A percentile compares a stretch with the other conserved stretches of the same genome.
Conservation (phyloP, 23 tunicate genomes). For the Styela clava region DNA sequence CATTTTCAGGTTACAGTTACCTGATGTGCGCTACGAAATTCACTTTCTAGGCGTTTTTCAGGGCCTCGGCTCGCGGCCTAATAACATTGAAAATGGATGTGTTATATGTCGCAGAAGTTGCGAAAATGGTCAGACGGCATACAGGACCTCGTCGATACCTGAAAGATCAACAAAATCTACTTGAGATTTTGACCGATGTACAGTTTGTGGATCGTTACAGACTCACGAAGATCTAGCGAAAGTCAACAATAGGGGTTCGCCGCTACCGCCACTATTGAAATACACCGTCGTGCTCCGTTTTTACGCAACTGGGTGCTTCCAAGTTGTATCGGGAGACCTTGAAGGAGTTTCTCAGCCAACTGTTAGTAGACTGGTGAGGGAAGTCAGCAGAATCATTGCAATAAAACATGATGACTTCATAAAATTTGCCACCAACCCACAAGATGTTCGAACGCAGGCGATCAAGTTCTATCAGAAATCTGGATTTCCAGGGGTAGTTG, state of each 20-base stretch:
- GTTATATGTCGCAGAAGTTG: too few species aligned
- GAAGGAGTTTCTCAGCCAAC: conserved; percentile 23
- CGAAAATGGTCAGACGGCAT: too few species aligned
- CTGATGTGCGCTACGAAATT: too few species aligned
- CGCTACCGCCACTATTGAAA: conserved; percentile 28
- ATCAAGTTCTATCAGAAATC: conserved; percentile 16
- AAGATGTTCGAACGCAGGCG: neutral
- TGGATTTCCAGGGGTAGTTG: conserved; percentile 43
- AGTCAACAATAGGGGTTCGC: neutral
- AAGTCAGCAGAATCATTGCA: conserved; percentile 23
- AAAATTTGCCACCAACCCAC: conserved; percentile 21
- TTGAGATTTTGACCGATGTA: too few species aligned
- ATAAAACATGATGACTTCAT: conserved; percentile 14
- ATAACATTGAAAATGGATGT: too few species aligned
- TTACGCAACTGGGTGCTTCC: conserved; percentile 40
- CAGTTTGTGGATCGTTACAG: too few species aligned
- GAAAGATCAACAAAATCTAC: too few species aligned
- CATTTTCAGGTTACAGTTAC: too few species aligned
- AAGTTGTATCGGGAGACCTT: conserved; percentile 31
- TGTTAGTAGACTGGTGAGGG: neutral
- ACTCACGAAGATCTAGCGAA: neutral
- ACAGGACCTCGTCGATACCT: too few species aligned
- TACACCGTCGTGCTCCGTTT: conserved; percentile 23
- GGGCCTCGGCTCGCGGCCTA: too few species aligned
- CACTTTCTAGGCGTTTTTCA: too few species aligned